Conservation (phyloP, 2,113 vertebrate genomes). For the Cyprinodon variegatus region DNA sequence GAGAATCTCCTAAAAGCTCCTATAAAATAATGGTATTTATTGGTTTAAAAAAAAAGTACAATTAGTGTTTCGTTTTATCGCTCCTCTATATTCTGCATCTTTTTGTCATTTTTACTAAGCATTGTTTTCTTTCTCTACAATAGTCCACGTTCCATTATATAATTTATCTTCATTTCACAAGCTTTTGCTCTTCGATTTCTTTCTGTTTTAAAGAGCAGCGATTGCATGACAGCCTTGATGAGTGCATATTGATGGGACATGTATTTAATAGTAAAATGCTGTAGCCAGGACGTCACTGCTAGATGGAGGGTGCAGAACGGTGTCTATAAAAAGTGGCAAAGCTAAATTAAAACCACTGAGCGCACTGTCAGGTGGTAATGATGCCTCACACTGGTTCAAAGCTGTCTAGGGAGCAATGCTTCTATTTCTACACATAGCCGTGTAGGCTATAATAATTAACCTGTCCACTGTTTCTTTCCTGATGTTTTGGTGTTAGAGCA, state of each 20-base stretch:
- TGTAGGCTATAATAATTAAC: constrained; percentile 46
- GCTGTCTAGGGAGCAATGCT: constrained; percentile 24
- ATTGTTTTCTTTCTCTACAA: constrained; percentile 40
- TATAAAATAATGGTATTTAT: constrained; percentile 25
- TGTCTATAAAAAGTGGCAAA: constrained; percentile 36
- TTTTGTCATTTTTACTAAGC: constrained; percentile 42
- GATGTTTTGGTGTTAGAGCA: constrained; percentile 18
- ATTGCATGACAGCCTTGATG: constrained; percentile 54
- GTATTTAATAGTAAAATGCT: constrained; percentile 53
- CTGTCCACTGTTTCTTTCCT: constrained; percentile 21
- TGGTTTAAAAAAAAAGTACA: constrained; percentile 23
- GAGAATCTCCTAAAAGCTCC: constrained; percentile 42
- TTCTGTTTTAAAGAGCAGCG: constrained; percentile 49
- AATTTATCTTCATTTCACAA: constrained; percentile 30
- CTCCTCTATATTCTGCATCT: constrained; percentile 16
- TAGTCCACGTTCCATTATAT: neutral
- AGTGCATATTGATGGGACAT: constrained; percentile 47
- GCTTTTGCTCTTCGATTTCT: constrained; percentile 48
- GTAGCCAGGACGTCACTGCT: constrained; percentile 24
- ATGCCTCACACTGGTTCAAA: constrained; percentile 36
- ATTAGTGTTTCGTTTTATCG: constrained; percentile 21
- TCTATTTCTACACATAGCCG: constrained; percentile 17
- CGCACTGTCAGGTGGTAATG: constrained; percentile 47
- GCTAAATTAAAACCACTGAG: constrained; percentile 50
- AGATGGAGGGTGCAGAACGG: constrained; percentile 17